A percentile compares a stretch with the other conserved stretches of the same genome.
Conservation (phyloP, 2,113 vertebrate genomes). For the Proteles cristata region DNA sequence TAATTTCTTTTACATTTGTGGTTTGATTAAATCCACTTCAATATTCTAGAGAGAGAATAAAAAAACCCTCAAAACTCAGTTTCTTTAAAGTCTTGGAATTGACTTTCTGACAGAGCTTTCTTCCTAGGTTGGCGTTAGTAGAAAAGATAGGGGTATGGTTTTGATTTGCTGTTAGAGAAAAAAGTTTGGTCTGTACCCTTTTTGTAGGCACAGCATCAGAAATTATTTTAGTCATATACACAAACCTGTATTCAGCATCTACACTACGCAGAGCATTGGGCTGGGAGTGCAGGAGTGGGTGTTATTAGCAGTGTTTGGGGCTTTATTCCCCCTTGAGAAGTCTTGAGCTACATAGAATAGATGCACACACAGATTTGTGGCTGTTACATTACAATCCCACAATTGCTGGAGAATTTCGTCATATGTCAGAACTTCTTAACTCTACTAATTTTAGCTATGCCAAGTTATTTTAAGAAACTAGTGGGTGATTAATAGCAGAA, state of each 20-base stretch:
- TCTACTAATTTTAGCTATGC: slow-evolving; percentile 47
- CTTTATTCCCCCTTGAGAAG: neutral
- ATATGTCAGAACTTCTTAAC: slow-evolving; percentile 4
- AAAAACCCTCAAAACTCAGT: neutral
- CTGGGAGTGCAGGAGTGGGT: neutral
- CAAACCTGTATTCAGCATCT: neutral
- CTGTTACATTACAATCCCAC: neutral
- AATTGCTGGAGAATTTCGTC: slow-evolving; percentile 27
- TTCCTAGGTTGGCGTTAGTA: neutral
- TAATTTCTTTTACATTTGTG: slow-evolving; percentile 78
- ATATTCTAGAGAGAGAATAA: slow-evolving; percentile 11
- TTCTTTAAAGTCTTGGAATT: neutral
- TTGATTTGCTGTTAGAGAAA: neutral
- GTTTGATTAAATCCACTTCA: slow-evolving; percentile 45
- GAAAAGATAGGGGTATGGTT: neutral
- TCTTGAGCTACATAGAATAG: neutral
- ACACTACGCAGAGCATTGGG: neutral
- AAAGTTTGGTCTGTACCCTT: neutral
- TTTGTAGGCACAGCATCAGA: neutral
- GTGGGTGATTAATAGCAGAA: slow-evolving; percentile 57
- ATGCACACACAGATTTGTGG: neutral
- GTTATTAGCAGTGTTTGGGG: neutral
- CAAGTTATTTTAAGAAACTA: slow-evolving; percentile 52
- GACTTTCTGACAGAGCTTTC: neutral
- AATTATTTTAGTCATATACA: neutral